phyloP scores from a whole-genome alignment of 2,888 invertebrate genomes.

The Hylaea fasciaria region DNA sequence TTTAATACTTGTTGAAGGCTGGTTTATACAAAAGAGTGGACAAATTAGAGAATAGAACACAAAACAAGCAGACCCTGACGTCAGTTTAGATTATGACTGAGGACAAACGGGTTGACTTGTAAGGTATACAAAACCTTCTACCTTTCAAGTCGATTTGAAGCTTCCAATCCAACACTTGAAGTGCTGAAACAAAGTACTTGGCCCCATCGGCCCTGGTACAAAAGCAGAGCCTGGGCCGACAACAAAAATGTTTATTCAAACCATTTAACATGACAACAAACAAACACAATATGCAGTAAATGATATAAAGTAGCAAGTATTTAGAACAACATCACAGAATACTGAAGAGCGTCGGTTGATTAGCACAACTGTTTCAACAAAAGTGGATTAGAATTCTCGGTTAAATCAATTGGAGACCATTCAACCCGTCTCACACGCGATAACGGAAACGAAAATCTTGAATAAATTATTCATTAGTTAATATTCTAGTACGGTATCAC shows the following conservation, averaged over 20 bases:
- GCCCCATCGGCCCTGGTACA: too few species aligned
- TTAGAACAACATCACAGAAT: background rate
- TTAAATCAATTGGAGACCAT: conserved; percentile 13
- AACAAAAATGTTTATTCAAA: too few species aligned
- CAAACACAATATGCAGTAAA: too few species aligned
- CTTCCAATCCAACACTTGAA: too few species aligned
- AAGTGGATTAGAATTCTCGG: conserved; percentile 8
- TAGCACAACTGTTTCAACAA: background rate
- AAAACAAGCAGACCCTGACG: conserved; percentile 33
- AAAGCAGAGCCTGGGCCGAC: too few species aligned
- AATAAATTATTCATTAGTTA: conserved; percentile 26
- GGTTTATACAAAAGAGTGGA: conserved; percentile 34
- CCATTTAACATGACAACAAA: too few species aligned
- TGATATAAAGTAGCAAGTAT: background rate
- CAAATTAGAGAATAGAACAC: conserved; percentile 33
- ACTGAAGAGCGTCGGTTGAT: background rate
- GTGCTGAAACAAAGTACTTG: too few species aligned
- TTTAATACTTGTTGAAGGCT: conserved; percentile 37
- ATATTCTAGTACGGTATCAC: conserved; percentile 20
- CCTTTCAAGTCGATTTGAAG: too few species aligned
- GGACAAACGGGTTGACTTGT: background rate
- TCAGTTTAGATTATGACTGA: conserved; percentile 15
- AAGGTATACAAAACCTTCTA: background rate
- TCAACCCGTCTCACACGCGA: conserved; percentile 21
- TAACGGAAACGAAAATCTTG: conserved; percentile 28